Evolutionary conservation across 2,113 vertebrate genomes (phyloP).

Genomic region (Mormyrus iriodes): DNA sequence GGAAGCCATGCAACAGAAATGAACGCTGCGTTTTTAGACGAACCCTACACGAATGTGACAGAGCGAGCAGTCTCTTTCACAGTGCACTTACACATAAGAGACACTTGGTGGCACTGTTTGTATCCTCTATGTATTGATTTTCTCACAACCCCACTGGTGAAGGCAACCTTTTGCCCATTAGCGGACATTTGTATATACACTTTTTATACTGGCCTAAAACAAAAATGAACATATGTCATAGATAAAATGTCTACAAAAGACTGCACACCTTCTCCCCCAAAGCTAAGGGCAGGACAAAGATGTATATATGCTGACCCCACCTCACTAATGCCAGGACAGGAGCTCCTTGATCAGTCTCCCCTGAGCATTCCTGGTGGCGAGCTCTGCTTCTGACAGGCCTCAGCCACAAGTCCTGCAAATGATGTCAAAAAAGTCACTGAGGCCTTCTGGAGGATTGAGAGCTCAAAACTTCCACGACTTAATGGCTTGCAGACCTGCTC

Average conservation of each 20-base stretch:
- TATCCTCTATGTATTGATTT: neutral
- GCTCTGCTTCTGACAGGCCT: neutral
- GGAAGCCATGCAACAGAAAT: neutral
- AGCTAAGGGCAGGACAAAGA: neutral
- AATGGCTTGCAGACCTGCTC: neutral
- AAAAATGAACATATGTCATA: neutral
- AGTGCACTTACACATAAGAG: neutral
- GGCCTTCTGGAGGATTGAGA: neutral
- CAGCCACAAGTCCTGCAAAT: neutral
- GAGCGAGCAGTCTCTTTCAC: neutral
- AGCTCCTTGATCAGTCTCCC: neutral
- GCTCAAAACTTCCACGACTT: neutral
- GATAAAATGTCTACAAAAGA: neutral
- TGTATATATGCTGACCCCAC: neutral
- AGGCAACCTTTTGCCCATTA: neutral
- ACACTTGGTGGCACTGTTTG: neutral
- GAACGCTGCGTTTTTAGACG: neutral
- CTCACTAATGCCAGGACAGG: neutral
- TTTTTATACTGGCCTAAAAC: neutral
- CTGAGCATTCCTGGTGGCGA: neutral
- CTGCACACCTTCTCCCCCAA: neutral
- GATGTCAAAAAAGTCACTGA: neutral
- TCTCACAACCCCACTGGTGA: neutral
- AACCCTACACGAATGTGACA: neutral
- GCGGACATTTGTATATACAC: too few relatives aligned